phyloP scores from a whole-genome alignment of 2,113 vertebrate genomes.

The Burhinus bistriatus region DNA sequence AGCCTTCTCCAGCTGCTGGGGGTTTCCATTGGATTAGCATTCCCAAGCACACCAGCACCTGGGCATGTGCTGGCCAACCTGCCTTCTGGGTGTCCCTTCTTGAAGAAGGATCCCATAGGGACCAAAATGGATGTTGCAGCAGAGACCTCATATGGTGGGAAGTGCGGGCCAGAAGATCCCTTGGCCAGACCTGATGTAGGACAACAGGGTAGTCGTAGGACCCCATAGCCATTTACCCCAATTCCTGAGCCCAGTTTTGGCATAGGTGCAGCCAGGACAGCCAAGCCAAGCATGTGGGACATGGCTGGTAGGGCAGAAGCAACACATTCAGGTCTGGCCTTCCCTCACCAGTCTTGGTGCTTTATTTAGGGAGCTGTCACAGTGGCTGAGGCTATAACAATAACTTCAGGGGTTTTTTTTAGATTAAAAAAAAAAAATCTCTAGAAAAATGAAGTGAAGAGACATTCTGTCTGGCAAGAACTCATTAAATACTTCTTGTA shows the following conservation, averaged over 20 bases:
- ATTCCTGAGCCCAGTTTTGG: neutral
- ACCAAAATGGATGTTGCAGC: neutral
- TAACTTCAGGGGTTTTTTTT: neutral
- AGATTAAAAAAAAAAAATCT: neutral
- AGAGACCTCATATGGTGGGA: neutral
- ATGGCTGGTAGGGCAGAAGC: rapidly evolving
- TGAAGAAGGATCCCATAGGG: neutral
- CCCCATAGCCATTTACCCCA: neutral
- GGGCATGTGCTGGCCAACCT: neutral
- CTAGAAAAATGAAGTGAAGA: neutral
- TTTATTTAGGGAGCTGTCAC: neutral
- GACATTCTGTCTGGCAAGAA: neutral
- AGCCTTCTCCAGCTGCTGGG: neutral
- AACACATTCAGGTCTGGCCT: neutral
- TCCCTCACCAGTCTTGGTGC: neutral
- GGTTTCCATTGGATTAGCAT: neutral
- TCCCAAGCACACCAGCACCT: neutral
- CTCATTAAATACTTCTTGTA: constrained; percentile 1
- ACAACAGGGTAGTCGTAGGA: rapidly evolving
- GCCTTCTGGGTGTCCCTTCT: neutral
- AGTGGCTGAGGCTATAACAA: neutral
- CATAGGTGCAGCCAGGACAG: neutral
- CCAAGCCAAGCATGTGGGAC: neutral
- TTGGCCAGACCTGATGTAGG: rapidly evolving
- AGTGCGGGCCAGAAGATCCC: neutral